Conservation (phyloP, 2,113 vertebrate species). For the Ptilorrhoa leucosticta region DNA sequence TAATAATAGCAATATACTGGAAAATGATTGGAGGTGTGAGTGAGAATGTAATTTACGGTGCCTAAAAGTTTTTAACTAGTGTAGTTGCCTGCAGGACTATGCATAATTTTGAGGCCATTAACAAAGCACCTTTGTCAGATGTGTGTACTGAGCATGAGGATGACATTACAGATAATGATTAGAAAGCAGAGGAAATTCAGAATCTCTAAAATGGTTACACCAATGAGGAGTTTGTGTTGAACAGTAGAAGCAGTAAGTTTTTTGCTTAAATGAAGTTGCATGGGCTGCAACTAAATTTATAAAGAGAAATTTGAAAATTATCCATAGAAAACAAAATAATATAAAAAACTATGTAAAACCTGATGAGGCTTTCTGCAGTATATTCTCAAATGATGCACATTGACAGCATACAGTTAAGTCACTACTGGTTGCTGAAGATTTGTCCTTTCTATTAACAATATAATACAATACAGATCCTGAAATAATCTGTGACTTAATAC, state of each 20-base stretch:
- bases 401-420: not conserved
- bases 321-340: not conserved
- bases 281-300: not conserved
- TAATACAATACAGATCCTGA: not conserved
- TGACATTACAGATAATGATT: not conserved
- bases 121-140: not conserved
- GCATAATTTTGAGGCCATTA: not conserved
- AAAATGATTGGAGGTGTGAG: not conserved
- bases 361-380: not conserved
- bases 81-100: not conserved
- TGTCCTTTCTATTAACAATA: not conserved
- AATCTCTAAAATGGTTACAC: not conserved
- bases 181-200: not conserved
- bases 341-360: not conserved
- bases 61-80: not conserved
- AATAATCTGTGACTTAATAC: not conserved
- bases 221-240: not conserved
- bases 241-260: not conserved
- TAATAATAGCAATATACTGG: not conserved
- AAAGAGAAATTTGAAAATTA: not conserved
- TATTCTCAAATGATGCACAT: not conserved
- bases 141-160: not conserved
- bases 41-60: not conserved
- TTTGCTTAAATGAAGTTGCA: not conserved
- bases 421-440: not conserved